Conservation (phyloP, 1,140 invertebrate genomes). For the Anoplophora glabripennis region DNA sequence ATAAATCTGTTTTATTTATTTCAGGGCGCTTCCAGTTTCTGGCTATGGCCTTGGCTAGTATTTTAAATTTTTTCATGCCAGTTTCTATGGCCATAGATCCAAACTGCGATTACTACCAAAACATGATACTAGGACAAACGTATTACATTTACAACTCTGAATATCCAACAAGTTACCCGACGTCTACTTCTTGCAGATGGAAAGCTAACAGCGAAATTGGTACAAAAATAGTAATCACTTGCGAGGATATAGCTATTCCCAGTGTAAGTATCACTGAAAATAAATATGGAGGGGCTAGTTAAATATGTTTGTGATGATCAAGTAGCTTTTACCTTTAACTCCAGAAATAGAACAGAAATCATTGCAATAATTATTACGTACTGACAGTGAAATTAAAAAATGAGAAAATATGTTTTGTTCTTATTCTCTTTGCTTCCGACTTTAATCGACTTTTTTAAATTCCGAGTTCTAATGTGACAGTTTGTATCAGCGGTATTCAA, state of each 20-base stretch:
- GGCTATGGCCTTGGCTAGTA: slow-evolving; percentile 21
- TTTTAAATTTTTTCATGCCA: slow-evolving; percentile 30
- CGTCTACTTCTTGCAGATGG: slow-evolving; percentile 53
- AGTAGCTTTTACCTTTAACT: too few species aligned
- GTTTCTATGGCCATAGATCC: slow-evolving; percentile 25
- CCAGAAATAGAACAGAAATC: too few species aligned
- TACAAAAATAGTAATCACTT: slow-evolving; percentile 44
- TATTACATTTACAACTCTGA: slow-evolving; percentile 53
- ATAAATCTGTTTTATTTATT: background rate
- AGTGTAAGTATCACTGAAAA: slow-evolving; percentile 44
- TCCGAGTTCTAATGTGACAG: too few species aligned
- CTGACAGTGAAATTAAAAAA: too few species aligned
- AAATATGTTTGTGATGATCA: too few species aligned
- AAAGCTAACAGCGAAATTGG: slow-evolving; percentile 48
- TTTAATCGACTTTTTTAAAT: too few species aligned
- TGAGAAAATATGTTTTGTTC: too few species aligned
- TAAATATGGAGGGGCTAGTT: too few species aligned
- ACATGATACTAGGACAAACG: slow-evolving; percentile 40
- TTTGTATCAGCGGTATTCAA: too few species aligned
- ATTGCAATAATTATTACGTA: too few species aligned
- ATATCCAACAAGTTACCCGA: slow-evolving; percentile 52
- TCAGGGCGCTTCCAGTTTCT: slow-evolving; percentile 1
- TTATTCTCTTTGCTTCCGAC: too few species aligned
- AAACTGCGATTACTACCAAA: slow-evolving; percentile 35
- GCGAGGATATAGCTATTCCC: slow-evolving; percentile 50